These are phyloP conservation scores for Sclerurus mexicanus DNA, from an alignment of 2,113 vertebrate species.

Conservation along the genomic window DNA sequence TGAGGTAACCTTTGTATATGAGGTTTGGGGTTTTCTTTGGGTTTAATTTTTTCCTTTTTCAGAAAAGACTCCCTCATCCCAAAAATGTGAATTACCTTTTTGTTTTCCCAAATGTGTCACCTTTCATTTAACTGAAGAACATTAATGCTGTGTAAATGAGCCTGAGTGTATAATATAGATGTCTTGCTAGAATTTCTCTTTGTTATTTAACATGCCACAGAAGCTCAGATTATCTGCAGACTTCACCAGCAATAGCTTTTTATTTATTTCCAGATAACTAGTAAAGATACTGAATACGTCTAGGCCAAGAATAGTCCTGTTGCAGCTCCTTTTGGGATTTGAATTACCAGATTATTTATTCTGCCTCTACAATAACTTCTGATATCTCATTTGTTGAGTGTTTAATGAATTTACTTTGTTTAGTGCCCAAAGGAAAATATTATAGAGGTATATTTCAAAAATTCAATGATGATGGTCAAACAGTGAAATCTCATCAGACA, in stretches of 20 bases:
- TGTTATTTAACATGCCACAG: background rate
- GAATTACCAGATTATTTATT: background rate
- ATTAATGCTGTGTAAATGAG: background rate
- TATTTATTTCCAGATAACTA: background rate
- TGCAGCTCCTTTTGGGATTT: background rate
- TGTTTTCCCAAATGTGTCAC: background rate
- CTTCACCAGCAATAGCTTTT: background rate
- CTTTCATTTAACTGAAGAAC: background rate
- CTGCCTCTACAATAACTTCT: background rate
- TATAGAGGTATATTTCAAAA: background rate
- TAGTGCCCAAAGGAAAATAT: background rate
- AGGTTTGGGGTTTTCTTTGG: background rate
- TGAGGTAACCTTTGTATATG: background rate
- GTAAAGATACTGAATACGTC: background rate
- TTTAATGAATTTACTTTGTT: background rate
- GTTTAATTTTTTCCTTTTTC: rapidly evolving
- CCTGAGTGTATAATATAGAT: background rate
- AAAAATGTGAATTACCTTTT: background rate
- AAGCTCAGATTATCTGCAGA: background rate
- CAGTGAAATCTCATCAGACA: background rate
- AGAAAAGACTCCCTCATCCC: background rate
- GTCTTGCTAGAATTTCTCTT: background rate
- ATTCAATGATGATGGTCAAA: background rate
- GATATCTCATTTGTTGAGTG: background rate
- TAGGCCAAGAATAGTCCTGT: background rate